Percentiles rank a stretch among this genome's conserved stretches.
Evolutionary conservation across 2,888 invertebrate genomes (phyloP).

Genomic region (Caenorhabditis sinica): DNA sequence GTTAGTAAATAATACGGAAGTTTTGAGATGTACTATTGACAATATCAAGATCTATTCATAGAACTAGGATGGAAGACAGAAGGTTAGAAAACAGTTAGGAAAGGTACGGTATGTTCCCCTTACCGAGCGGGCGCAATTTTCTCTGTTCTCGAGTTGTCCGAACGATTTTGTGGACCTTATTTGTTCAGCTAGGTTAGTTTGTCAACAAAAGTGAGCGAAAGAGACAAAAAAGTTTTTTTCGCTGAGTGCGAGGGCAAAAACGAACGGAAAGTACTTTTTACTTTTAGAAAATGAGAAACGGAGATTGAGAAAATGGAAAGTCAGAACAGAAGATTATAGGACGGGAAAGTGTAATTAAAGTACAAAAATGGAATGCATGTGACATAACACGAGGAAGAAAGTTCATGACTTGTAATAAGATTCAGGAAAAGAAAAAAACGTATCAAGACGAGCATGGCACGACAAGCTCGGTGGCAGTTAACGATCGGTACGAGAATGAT

Average conservation of each 20-base stretch:
- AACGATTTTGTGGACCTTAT: conserved; percentile 51
- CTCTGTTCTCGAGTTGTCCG: conserved; percentile 60
- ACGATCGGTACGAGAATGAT: conserved; percentile 61
- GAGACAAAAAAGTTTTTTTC: neutral
- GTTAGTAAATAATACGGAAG: conserved; percentile 40
- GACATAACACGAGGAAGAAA: conserved; percentile 12
- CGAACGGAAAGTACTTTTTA: neutral
- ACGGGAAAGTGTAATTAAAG: neutral
- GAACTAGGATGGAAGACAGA: conserved; percentile 9
- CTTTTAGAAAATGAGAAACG: neutral
- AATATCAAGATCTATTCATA: conserved; percentile 45
- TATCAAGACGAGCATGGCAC: conserved; percentile 57
- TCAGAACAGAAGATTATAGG: neutral
- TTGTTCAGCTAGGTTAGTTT: conserved; percentile 55
- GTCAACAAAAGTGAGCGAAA: conserved; percentile 30
- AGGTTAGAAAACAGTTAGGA: conserved; percentile 13
- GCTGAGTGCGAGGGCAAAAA: neutral
- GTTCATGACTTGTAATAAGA: neutral
- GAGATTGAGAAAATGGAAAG: neutral
- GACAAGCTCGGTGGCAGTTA: conserved; percentile 57
- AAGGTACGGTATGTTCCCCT: conserved; percentile 39
- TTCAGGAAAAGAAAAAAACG: conserved; percentile 2
- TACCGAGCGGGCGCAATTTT: conserved; percentile 21
- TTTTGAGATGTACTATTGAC: conserved; percentile 28
- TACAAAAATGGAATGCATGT: conserved; percentile 9